A percentile compares a stretch with the other conserved stretches of the same genome.
Evolutionary conservation across 2,797 vertebrate genomes (phyloP).

Genomic region (Oophaga sylvatica): DNA sequence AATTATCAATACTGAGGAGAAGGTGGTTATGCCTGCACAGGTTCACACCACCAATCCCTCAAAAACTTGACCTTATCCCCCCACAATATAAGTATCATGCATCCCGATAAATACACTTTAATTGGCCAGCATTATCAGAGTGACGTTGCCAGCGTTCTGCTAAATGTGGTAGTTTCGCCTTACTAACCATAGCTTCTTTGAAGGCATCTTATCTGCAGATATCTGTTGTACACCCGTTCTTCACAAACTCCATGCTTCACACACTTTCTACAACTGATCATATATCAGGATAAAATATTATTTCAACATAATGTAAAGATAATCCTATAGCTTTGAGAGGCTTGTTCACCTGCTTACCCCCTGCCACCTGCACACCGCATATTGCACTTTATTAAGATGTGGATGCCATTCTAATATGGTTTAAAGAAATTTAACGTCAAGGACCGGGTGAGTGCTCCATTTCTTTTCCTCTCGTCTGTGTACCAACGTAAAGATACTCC

Average conservation of each 20-base stretch:
- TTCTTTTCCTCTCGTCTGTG: no score
- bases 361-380: no score
- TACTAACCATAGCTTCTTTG: conserved; percentile 1
- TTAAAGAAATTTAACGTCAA: no score
- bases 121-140: neutral
- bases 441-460: no score
- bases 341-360: no score
- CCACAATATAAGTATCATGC: neutral
- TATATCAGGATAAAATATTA: neutral
- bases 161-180: neutral
- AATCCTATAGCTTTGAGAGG: no score
- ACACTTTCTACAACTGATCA: neutral
- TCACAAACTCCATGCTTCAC: neutral
- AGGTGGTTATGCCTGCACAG: neutral
- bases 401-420: no score
- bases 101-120: neutral
- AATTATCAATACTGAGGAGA: neutral
- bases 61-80: neutral
- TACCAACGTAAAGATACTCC: neutral
- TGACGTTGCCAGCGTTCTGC: neutral
- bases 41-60: neutral
- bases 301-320: neutral
- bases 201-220: neutral
- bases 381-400: no score
- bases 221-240: neutral